These are phyloP conservation scores for Rhaphigaster nebulosa DNA, from an alignment of 2,888 invertebrate species.

Conservation along the genomic window DNA sequence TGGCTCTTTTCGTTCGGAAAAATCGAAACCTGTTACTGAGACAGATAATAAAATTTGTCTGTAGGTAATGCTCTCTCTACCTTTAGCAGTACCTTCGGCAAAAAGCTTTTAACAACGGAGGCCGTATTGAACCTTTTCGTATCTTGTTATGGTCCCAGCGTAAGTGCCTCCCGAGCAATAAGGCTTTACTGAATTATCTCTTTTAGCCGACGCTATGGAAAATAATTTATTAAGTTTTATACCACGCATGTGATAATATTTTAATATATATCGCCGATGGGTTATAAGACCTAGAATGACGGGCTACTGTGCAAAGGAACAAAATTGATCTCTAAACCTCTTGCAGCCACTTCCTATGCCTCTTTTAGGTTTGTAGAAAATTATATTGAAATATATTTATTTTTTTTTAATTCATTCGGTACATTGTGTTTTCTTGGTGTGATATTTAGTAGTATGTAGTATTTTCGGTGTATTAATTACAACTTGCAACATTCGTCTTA, in stretches of 20 bases:
- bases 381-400: too few species aligned
- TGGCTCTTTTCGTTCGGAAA: constrained; percentile 12
- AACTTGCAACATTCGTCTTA: too few species aligned
- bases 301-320: not conserved
- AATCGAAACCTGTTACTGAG: constrained; percentile 21
- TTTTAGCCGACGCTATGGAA: not conserved
- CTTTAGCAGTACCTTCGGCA: constrained; percentile 6
- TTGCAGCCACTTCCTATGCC: too few species aligned
- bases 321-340: too few species aligned
- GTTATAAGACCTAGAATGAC: not conserved
- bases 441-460: too few species aligned
- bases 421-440: too few species aligned
- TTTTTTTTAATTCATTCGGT: too few species aligned
- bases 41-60: constrained; percentile 36
- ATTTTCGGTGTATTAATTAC: too few species aligned
- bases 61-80: not conserved
- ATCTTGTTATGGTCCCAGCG: constrained; percentile 29
- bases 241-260: not conserved
- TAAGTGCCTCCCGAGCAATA: constrained; percentile 2
- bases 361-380: too few species aligned
- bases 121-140: constrained; percentile 34
- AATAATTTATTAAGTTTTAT: not conserved
- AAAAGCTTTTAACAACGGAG: constrained; percentile 43
- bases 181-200: not conserved
- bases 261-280: not conserved